Evolutionary conservation across 2,113 vertebrate genomes (phyloP).

Genomic region (Pantherophis guttatus): DNA sequence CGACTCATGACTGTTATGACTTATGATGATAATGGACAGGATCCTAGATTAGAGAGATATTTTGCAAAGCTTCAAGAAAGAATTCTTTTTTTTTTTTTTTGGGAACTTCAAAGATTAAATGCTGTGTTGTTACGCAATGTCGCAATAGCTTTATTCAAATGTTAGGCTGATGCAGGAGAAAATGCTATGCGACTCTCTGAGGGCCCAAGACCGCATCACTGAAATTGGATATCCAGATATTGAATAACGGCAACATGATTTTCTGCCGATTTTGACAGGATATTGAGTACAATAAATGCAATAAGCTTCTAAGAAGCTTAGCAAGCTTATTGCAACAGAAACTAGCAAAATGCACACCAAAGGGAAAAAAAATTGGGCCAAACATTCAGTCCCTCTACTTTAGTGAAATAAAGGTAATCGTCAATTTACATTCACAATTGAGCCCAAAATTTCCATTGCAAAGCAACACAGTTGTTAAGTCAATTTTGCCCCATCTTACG

Average conservation of each 20-base stretch:
- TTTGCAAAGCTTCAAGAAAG: not conserved
- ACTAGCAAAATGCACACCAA: not conserved
- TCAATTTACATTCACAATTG: too few relatives aligned
- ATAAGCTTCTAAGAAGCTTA: not conserved
- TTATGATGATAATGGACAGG: too few relatives aligned
- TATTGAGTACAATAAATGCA: not conserved
- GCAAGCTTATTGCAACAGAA: not conserved
- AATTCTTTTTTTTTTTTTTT: not conserved
- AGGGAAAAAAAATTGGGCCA: not conserved
- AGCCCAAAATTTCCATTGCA: too few relatives aligned
- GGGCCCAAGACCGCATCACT: not conserved
- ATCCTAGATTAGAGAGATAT: not conserved
- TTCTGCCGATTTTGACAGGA: not conserved
- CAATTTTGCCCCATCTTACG: too few relatives aligned
- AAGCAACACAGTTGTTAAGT: too few relatives aligned
- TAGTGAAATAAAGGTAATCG: not conserved
- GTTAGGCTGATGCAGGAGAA: not conserved
- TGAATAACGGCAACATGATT: not conserved
- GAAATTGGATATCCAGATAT: not conserved
- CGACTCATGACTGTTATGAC: too few relatives aligned
- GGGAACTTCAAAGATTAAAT: not conserved
- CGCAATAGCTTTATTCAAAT: not conserved
- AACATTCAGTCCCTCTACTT: not conserved
- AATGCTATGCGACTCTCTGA: not conserved
- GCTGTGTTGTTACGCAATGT: not conserved